A percentile compares a stretch with the other conserved stretches of the same genome.
These are phyloP conservation scores for Gambelia wislizenii DNA, from an alignment of 2,797 vertebrate genomes.

Conservation along the genomic window DNA sequence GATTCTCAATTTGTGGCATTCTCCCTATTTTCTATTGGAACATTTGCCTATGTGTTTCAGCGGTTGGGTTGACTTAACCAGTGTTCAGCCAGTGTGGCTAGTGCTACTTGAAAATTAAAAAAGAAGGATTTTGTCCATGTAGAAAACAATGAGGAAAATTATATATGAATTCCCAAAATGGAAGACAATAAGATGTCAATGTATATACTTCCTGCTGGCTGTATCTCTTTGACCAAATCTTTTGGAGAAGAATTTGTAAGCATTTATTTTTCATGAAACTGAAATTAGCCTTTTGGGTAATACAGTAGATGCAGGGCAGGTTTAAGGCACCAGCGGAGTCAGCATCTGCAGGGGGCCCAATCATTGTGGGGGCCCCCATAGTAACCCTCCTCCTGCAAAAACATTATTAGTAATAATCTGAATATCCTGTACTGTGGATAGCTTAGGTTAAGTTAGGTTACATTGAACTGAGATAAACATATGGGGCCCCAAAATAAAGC, in stretches of 20 bases:
- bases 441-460: too few relatives aligned
- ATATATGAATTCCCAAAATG: neutral
- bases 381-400: too few relatives aligned
- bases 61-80: neutral
- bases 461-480: too few relatives aligned
- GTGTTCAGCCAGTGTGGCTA: neutral
- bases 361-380: too few relatives aligned
- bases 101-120: conserved; percentile 8
- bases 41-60: neutral
- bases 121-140: neutral
- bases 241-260: neutral
- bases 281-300: neutral
- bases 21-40: neutral
- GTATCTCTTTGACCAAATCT: neutral
- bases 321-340: too few relatives aligned
- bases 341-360: too few relatives aligned
- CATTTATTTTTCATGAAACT: neutral
- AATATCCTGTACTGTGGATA: too few relatives aligned
- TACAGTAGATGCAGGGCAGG: too few relatives aligned
- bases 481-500: too few relatives aligned
- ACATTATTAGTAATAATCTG: too few relatives aligned
- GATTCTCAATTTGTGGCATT: neutral
- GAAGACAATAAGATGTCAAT: conserved; percentile 9
- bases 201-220: neutral
- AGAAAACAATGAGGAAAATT: neutral